A percentile compares a stretch with the other conserved stretches of the same genome.
phyloP scores from a whole-genome alignment of 2,113 vertebrate species.

The Elephantulus edwardii region DNA sequence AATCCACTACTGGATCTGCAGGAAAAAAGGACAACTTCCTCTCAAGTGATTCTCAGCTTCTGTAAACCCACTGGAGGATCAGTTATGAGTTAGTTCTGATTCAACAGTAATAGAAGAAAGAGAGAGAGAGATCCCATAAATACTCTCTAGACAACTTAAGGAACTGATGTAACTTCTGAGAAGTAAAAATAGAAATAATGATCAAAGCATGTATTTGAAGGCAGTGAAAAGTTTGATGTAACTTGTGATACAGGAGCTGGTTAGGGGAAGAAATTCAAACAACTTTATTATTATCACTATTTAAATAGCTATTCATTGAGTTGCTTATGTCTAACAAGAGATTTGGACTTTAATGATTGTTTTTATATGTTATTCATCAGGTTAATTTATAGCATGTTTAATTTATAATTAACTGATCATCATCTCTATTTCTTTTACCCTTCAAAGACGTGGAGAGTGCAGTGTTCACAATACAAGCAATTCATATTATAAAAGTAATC shows the following conservation, averaged over 20 bases:
- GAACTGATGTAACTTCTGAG: background rate
- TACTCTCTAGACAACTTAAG: background rate
- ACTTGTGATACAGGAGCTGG: background rate
- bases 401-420: background rate
- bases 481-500: background rate
- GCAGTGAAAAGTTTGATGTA: background rate
- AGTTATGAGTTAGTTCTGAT: no score
- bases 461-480: background rate
- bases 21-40: no score
- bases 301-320: background rate
- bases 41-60: no score
- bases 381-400: background rate
- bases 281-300: background rate
- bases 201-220: background rate
- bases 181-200: background rate
- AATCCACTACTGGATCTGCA: no score
- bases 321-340: background rate
- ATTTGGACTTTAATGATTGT: background rate
- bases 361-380: background rate
- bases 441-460: background rate
- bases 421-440: background rate
- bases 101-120: no score
- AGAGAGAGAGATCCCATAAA: no score
- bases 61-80: no score
- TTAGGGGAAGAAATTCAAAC: background rate